Evolutionary conservation across 2,113 vertebrate species (phyloP).

Genomic region (Potamarius usumacintae): DNA sequence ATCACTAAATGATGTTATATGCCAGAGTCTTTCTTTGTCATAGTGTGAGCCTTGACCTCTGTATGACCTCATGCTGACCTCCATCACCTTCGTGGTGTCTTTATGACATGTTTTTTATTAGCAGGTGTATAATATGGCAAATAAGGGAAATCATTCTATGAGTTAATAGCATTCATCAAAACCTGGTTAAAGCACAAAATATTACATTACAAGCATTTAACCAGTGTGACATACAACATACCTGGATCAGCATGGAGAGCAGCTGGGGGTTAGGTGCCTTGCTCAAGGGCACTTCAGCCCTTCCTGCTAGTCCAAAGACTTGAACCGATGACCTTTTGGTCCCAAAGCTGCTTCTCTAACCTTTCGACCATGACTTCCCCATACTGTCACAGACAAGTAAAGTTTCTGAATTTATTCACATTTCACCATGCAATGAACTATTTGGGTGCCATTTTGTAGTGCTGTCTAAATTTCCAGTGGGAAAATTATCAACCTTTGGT

Average conservation of each 20-base stretch:
- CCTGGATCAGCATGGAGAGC: no score
- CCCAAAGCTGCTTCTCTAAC: no score
- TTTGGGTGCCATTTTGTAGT: not conserved
- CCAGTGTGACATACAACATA: no score
- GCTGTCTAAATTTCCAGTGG: not conserved
- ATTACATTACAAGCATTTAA: no score
- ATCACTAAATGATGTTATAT: not conserved
- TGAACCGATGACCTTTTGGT: no score
- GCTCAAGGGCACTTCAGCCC: no score
- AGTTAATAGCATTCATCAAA: not conserved
- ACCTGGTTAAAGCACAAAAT: not conserved
- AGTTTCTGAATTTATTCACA: not conserved
- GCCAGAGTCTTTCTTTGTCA: not conserved
- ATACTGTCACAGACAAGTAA: not conserved
- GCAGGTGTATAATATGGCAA: not conserved
- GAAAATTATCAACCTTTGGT: not conserved
- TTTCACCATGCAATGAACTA: not conserved
- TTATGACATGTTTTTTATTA: not conserved
- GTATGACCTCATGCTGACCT: not conserved
- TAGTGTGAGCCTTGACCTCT: not conserved
- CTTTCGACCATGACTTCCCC: no score
- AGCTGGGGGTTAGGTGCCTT: no score
- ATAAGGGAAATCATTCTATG: not conserved
- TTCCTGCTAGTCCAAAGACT: no score
- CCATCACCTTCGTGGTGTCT: not conserved